These are phyloP conservation scores for Cylloceria caligata DNA, from an alignment of 2,888 invertebrate genomes.

Conservation along the genomic window DNA sequence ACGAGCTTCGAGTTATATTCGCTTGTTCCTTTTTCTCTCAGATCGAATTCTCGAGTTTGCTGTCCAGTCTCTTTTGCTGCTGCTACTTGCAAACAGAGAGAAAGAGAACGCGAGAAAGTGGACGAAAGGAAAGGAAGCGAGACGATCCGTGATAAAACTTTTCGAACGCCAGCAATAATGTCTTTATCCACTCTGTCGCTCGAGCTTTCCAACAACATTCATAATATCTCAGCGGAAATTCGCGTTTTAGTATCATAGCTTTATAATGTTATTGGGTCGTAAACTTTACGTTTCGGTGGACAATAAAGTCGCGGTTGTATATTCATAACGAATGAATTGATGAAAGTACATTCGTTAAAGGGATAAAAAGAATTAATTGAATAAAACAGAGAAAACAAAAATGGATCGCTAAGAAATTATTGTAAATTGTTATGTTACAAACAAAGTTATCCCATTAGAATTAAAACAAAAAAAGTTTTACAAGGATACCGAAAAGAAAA, in stretches of 20 bases:
- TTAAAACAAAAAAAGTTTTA: too few relatives aligned
- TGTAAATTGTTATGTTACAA: neutral
- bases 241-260: conserved; percentile 31
- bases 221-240: conserved; percentile 46
- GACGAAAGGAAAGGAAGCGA: conserved; percentile 39
- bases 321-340: conserved; percentile 2
- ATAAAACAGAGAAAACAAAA: neutral
- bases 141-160: conserved; percentile 62
- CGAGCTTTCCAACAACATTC: conserved; percentile 44
- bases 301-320: neutral
- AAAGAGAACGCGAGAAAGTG: conserved; percentile 5
- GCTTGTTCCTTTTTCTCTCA: conserved; percentile 59
- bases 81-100: conserved; percentile 45
- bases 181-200: conserved; percentile 51
- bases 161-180: conserved; percentile 58
- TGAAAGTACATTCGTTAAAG: neutral
- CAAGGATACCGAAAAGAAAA: too few relatives aligned
- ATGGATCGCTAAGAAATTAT: neutral
- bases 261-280: conserved; percentile 22
- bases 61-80: conserved; percentile 60
- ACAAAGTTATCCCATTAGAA: neutral
- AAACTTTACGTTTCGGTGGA: conserved; percentile 19
- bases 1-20: conserved; percentile 55
- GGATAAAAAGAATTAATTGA: neutral
- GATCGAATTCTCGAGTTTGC: conserved; percentile 66